Evolutionary conservation across 2,888 invertebrate genomes (phyloP).

Genomic region (Crepidodera aurea): DNA sequence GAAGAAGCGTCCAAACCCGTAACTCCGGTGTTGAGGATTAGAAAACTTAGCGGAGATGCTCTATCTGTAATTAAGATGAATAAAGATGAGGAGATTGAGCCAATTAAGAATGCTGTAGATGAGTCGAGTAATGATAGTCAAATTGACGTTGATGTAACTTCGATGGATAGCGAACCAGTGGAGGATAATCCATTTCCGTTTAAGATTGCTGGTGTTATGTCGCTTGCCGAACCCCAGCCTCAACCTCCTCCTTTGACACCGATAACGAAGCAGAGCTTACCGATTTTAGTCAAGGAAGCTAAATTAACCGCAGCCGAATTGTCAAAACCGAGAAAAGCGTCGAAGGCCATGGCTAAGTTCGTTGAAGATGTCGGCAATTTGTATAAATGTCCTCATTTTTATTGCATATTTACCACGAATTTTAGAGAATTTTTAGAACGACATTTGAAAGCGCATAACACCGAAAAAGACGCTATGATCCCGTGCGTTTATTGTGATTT

Average conservation of each 20-base stretch:
- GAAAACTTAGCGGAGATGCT: constrained; percentile 63
- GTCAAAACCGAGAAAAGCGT: constrained; percentile 50
- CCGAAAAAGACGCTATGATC: constrained; percentile 54
- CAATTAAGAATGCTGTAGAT: no score
- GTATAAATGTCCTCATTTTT: constrained; percentile 66
- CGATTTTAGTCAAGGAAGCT: constrained; percentile 47
- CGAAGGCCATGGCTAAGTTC: constrained; percentile 55
- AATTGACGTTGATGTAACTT: not conserved
- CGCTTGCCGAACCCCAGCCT: constrained; percentile 45
- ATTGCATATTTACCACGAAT: constrained; percentile 64
- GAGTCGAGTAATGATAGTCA: no score
- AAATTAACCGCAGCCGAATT: constrained; percentile 44
- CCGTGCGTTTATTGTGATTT: constrained; percentile 63
- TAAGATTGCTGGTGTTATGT: constrained; percentile 57
- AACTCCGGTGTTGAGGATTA: constrained; percentile 52
- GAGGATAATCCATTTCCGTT: constrained; percentile 59
- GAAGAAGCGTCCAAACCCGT: not conserved
- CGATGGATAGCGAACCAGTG: constrained; percentile 47
- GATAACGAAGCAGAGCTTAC: constrained; percentile 30
- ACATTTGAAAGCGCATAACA: constrained; percentile 60
- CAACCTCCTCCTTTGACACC: constrained; percentile 36
- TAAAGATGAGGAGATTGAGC: constrained; percentile 39
- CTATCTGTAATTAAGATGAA: constrained; percentile 56
- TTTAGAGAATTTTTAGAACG: constrained; percentile 53
- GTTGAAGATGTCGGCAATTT: constrained; percentile 55